Conservation (phyloP, 2,113 vertebrate genomes). For the Poecile atricapillus region DNA sequence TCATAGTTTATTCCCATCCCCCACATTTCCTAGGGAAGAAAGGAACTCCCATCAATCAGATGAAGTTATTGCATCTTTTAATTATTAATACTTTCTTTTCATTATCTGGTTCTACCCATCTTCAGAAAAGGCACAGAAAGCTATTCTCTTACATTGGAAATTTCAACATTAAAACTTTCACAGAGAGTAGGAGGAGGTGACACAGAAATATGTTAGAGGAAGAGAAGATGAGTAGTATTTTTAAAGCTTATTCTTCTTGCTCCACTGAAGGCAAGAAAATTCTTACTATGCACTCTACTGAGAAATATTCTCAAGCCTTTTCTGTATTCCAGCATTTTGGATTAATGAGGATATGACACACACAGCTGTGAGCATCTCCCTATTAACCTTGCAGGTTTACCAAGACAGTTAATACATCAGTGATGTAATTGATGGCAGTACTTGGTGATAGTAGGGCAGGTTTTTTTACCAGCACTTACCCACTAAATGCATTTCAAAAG, state of each 20-base stretch:
- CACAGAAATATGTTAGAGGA: background rate
- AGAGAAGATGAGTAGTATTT: background rate
- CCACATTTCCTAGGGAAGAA: background rate
- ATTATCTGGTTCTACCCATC: background rate
- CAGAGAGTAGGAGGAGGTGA: background rate
- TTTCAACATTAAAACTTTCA: background rate
- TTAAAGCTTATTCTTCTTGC: background rate
- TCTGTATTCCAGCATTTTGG: background rate
- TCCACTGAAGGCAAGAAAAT: background rate
- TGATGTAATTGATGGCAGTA: background rate
- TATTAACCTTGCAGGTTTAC: background rate
- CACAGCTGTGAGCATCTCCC: background rate
- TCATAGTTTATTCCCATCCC: background rate
- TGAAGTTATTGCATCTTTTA: background rate
- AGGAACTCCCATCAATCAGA: background rate
- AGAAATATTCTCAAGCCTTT: background rate
- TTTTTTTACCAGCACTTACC: background rate
- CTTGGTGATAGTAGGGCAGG: background rate
- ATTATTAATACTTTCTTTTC: background rate
- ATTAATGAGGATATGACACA: slow-evolving; percentile 7
- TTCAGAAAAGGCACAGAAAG: background rate
- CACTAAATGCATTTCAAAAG: background rate
- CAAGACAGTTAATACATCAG: background rate
- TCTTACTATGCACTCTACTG: background rate
- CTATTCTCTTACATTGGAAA: background rate